These are phyloP conservation scores for Lithosia quadra DNA, from an alignment of 2,888 invertebrate species.

Conservation along the genomic window DNA sequence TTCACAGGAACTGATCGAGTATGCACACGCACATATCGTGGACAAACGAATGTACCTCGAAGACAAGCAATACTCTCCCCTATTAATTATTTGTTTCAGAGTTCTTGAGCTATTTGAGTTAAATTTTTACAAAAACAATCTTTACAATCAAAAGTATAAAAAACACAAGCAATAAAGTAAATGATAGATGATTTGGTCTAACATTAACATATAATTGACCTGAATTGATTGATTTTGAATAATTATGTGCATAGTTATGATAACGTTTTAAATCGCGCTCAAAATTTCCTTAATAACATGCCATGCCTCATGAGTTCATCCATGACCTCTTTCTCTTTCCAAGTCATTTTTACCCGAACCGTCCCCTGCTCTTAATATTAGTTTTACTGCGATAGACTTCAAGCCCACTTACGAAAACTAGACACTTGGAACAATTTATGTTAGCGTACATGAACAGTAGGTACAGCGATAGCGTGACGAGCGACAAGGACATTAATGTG, in stretches of 20 bases:
- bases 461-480: slow-evolving; percentile 39
- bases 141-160: background rate
- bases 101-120: background rate
- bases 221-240: slow-evolving; percentile 22
- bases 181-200: slow-evolving; percentile 7
- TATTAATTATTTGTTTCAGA: slow-evolving; percentile 20
- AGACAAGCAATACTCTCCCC: slow-evolving; percentile 15
- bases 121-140: slow-evolving; percentile 5
- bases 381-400: slow-evolving; percentile 24
- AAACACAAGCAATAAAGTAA: background rate
- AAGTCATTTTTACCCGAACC: background rate
- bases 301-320: slow-evolving; percentile 19
- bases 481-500: slow-evolving; percentile 38
- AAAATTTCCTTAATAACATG: slow-evolving; percentile 18
- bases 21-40: background rate
- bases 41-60: slow-evolving; percentile 20
- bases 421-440: slow-evolving; percentile 2
- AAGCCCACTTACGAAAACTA: slow-evolving; percentile 24
- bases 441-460: slow-evolving; percentile 26
- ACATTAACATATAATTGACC: slow-evolving; percentile 3
- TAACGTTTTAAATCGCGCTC: slow-evolving; percentile 21
- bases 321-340: slow-evolving; percentile 5
- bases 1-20: slow-evolving; percentile 63
- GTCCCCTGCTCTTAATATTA: slow-evolving; percentile 49
- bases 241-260: slow-evolving; percentile 40